Evolutionary conservation across 2,113 vertebrate genomes (phyloP).

Genomic region (Rynchops niger): DNA sequence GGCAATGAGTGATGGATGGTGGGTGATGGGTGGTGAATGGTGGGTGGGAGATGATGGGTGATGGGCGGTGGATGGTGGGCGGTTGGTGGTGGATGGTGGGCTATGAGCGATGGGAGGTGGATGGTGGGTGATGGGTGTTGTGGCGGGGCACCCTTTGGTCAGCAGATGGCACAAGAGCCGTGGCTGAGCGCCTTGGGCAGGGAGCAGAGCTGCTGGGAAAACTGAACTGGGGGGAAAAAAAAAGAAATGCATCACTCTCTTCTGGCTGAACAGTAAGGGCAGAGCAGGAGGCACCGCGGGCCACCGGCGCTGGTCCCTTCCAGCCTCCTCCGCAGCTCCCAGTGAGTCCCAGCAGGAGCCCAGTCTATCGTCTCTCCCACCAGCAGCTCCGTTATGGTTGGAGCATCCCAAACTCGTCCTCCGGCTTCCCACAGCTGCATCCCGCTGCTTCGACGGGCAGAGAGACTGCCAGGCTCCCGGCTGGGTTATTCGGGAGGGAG

Average conservation of each 20-base stretch:
- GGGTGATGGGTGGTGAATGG: too few relatives aligned
- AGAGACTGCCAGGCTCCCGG: rapidly evolving
- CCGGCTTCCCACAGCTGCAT: background rate
- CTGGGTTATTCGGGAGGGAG: background rate
- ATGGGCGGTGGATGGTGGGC: too few relatives aligned
- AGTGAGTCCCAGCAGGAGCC: background rate
- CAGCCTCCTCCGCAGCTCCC: background rate
- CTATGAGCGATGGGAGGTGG: too few relatives aligned
- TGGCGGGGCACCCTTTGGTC: background rate
- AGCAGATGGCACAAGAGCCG: slow-evolving; percentile 50
- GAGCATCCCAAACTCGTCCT: background rate
- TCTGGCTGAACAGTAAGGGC: rapidly evolving
- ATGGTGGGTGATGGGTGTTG: background rate
- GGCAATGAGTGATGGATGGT: too few relatives aligned
- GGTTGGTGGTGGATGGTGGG: too few relatives aligned
- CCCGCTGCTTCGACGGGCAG: rapidly evolving
- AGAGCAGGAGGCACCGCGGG: background rate
- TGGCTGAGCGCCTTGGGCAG: background rate
- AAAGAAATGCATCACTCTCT: background rate
- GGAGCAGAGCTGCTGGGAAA: background rate
- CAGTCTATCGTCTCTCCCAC: rapidly evolving
- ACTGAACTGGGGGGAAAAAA: rapidly evolving
- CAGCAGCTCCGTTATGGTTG: background rate
- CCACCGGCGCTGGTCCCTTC: rapidly evolving
- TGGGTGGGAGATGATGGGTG: too few relatives aligned